Evolutionary conservation across 2,113 vertebrate species (phyloP).

Genomic region (Craseonycteris thonglongyai): DNA sequence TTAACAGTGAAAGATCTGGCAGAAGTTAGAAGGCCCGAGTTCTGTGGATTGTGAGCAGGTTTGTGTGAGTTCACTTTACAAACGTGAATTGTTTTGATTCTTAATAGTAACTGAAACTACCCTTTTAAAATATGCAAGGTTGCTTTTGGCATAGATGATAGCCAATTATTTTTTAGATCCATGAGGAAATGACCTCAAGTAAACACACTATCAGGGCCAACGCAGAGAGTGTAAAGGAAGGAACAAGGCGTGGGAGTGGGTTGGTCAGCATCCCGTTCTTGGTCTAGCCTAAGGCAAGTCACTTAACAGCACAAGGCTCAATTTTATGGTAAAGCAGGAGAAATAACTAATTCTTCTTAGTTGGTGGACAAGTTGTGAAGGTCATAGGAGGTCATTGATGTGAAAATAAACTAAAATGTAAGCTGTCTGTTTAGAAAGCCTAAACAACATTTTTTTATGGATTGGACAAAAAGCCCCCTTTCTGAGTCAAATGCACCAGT

Average conservation of each 20-base stretch:
- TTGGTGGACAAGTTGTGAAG: background rate
- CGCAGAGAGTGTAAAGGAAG: background rate
- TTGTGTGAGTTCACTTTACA: background rate
- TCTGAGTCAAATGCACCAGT: background rate
- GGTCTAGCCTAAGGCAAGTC: background rate
- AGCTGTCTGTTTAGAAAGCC: background rate
- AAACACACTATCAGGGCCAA: background rate
- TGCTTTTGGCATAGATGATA: background rate
- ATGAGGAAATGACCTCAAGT: background rate
- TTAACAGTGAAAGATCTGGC: background rate
- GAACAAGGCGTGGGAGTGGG: background rate
- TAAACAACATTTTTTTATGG: background rate
- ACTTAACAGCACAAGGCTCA: background rate
- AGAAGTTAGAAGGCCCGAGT: background rate
- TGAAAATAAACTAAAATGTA: background rate
- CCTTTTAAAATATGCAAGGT: background rate
- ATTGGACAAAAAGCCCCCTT: background rate
- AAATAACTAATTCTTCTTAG: background rate
- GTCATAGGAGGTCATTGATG: background rate
- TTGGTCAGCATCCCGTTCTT: background rate
- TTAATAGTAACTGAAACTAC: background rate
- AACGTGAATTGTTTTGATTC: background rate
- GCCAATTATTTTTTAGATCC: background rate
- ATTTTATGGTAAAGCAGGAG: background rate
- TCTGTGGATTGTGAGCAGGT: background rate